phyloP scores from a whole-genome alignment of 1,140 invertebrate species.

The Caerostris darwini region DNA sequence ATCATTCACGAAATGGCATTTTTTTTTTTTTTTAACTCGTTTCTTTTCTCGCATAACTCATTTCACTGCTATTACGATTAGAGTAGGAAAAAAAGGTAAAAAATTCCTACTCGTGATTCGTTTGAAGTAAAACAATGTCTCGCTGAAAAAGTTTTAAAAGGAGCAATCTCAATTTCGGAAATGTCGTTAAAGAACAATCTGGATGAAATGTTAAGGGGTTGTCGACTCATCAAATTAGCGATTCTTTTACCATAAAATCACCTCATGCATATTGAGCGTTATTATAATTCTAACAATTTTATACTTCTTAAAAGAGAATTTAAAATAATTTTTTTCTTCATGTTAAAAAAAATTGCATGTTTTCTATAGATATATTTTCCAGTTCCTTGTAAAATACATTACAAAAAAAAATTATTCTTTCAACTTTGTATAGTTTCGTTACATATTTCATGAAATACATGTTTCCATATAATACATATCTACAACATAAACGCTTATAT shows the following conservation, averaged over 20 bases:
- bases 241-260: background rate
- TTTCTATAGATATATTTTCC: no score
- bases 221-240: background rate
- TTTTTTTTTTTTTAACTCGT: no score
- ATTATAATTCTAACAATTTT: no score
- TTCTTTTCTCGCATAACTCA: background rate
- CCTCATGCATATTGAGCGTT: background rate
- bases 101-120: conserved; percentile 16
- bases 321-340: no score
- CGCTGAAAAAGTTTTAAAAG: conserved; percentile 13
- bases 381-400: no score
- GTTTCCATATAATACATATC: no score
- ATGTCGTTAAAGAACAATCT: background rate
- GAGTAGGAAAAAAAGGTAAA: background rate
- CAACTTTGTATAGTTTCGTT: no score
- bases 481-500: no score
- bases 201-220: background rate
- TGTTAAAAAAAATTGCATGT: no score
- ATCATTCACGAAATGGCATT: background rate
- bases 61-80: background rate
- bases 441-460: no score
- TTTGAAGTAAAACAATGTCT: background rate
- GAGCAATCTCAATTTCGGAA: background rate
- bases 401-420: no score
- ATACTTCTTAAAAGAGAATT: no score